phyloP scores from a whole-genome alignment of 1,140 invertebrate genomes.

The Maconellicoccus hirsutus region DNA sequence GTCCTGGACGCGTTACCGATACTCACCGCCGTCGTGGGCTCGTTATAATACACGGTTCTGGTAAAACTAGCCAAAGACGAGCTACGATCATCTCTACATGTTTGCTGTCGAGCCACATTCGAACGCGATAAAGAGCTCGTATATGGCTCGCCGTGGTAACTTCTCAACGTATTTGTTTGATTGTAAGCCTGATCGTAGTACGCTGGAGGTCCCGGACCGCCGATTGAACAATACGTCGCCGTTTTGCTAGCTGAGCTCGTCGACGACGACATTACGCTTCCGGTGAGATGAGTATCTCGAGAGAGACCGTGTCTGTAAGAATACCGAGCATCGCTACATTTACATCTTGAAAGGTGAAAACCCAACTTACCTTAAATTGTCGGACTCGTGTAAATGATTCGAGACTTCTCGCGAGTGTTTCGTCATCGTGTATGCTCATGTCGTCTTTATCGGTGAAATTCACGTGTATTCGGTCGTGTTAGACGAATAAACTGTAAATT shows the following conservation, averaged over 20 bases:
- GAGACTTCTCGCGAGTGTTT: too few relatives aligned
- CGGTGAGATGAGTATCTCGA: conserved; percentile 1
- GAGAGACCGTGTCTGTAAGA: conserved; percentile 18
- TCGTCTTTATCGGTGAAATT: too few relatives aligned
- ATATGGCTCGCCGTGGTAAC: neutral
- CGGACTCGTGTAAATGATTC: too few relatives aligned
- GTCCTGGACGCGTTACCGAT: neutral
- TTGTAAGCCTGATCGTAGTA: neutral
- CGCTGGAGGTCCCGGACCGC: neutral
- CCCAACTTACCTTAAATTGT: too few relatives aligned
- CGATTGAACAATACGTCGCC: neutral
- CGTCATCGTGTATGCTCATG: too few relatives aligned
- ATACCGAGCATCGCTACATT: too few relatives aligned
- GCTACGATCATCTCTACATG: neutral
- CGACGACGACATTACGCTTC: conserved; percentile 21
- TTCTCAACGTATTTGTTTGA: neutral
- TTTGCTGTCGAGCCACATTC: neutral
- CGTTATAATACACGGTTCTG: too few relatives aligned
- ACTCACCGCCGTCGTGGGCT: neutral
- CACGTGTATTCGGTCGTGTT: too few relatives aligned
- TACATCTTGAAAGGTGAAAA: too few relatives aligned
- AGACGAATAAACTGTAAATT: too few relatives aligned
- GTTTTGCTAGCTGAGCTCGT: conserved; percentile 14
- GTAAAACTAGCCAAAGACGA: too few relatives aligned
- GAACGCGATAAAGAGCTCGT: neutral